Percentiles rank a stretch among this genome's conserved stretches.
Evolutionary conservation across 2,797 vertebrate species (phyloP).

Genomic region (Darevskia nairensis): DNA sequence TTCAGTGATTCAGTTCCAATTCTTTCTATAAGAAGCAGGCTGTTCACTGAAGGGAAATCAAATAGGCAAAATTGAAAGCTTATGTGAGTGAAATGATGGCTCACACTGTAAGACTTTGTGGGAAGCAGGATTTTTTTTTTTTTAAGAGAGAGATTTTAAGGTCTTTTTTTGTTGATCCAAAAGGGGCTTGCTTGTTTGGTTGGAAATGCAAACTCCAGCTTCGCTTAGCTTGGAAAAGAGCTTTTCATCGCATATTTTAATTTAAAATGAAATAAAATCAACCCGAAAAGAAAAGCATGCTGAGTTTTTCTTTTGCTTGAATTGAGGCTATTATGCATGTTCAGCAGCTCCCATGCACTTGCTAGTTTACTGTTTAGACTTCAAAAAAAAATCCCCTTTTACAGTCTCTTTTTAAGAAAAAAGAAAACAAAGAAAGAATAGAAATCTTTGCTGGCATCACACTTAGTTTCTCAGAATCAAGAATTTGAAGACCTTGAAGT

Average conservation of each 20-base stretch:
- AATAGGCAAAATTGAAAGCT: conserved; percentile 50
- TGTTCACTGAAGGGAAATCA: conserved; percentile 20
- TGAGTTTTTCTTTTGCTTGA: conserved; percentile 65
- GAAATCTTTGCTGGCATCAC: conserved; percentile 31
- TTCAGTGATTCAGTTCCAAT: conserved; percentile 24
- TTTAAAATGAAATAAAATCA: conserved; percentile 60
- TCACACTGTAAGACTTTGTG: conserved; percentile 17
- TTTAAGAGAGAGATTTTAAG: conserved; percentile 26
- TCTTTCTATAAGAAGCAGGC: conserved; percentile 12
- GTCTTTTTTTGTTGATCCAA: conserved; percentile 2
- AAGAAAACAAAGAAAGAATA: not conserved
- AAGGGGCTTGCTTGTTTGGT: conserved; percentile 25
- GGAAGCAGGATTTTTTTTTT: conserved; percentile 13
- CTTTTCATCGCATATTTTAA: conserved; percentile 53
- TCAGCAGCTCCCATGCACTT: conserved; percentile 50
- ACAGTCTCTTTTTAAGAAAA: not conserved
- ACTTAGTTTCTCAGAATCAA: conserved; percentile 20
- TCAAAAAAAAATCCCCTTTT: conserved; percentile 5
- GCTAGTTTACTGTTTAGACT: conserved; percentile 26
- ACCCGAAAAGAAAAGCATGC: conserved; percentile 55
- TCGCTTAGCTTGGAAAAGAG: conserved; percentile 58
- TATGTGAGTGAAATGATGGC: conserved; percentile 20
- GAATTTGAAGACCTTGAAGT: not conserved
- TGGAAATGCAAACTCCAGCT: conserved; percentile 25
- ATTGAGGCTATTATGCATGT: conserved; percentile 56